Base-by-base conservation (phyloP, 2,888 invertebrate species). In the Chrysotoxum bicinctum region DNA sequence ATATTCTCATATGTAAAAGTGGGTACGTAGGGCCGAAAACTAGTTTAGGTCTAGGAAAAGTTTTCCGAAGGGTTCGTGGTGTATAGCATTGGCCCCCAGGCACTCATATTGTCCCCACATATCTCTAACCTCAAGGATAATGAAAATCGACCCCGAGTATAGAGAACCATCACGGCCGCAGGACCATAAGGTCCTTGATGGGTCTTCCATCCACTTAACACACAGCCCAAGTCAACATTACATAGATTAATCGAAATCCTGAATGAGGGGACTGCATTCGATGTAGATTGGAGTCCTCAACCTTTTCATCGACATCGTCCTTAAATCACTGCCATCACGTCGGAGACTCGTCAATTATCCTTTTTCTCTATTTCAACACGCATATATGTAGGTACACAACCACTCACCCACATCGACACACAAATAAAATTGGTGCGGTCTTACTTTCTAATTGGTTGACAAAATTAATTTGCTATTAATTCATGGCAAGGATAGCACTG, bases 381-480 rank as follows among this genome's bases (percentile, higher is more conserved):
- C 80, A 72, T 35, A 84, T 26, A n/a, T n/a, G n/a, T n/a, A n/a
- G n/a, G n/a, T n/a, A 84, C 62, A 76, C 52, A 62, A 23, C 43
- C 52, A 60, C 73, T 30, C 32, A 48, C 72, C 16, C 54, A 56
- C 58, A 45, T 52, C 30, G 40, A 66, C 48, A 66, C 60, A 37
- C 56, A 56, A 54, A 48, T 45, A 80, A 32, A 43, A 56, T 32
- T 56, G 52, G 48, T 73, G 66, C 60, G 81, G 81, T 85, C 81
- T 81, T 85, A 77, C 77, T 81, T 81, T 85, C 81, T 85, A 85
- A 85, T 85, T 85, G 85, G 85, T 85, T 85, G 85, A 85, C 85
- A 85, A 85, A 85, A 85, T 85, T 85, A 85, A 85, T 85, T 85
- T 85, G 85, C 85, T 85, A 85, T 85, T 85, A 85, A 85, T 85